Evolutionary conservation across 2,113 vertebrate genomes (phyloP), one percentile per base, ranked within the genome.

Genomic region (Mus spicilegus): DNA sequence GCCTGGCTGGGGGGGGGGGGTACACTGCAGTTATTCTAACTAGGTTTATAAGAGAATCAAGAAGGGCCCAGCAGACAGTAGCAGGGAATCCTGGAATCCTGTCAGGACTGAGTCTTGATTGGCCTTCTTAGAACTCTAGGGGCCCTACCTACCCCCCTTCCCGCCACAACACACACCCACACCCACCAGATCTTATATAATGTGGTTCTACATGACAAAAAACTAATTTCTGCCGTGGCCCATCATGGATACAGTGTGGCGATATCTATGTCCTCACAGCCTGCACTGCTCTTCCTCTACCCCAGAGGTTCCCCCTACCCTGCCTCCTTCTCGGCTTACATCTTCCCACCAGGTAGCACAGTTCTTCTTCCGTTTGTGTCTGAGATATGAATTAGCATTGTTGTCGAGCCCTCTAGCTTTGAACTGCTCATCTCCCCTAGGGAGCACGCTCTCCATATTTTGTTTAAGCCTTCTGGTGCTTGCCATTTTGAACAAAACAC

Each of bases 401-500:
- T 76, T 49, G 46, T 72, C 91, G 39, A 8, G 7, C 0, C 1
- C 80, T 87, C 91, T 73, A 11, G 65, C 80, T 95, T 72, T 75
- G 39, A 94, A 88, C 51, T 84, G 76, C 56, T 94, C 61, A 65
- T 87, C 76, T 88, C 89, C 92, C 88, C 85, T 39, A 90, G 84
- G 91, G 85, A 97, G 82, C 61, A 54, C 28, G 89, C 28, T 95
- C 91, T 91, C 84, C 86, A 36, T 93, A 76, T 96, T 90, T 95
- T 95, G 75, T 87, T 84, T 65, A 94, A 90, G 94, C 88, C 72
- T 78, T 42, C 46, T 76, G 65, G 86, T 91, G 88, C 90, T 96
- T 97, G 96, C 90, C 95, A 96, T 97, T 97, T 96, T 65, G 73
- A 97, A 69, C 56, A 91, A 95, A 93, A 95, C 42, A 87, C 90